Conservation (phyloP, 2,888 invertebrate genomes). For the Serrognathus titanus region DNA sequence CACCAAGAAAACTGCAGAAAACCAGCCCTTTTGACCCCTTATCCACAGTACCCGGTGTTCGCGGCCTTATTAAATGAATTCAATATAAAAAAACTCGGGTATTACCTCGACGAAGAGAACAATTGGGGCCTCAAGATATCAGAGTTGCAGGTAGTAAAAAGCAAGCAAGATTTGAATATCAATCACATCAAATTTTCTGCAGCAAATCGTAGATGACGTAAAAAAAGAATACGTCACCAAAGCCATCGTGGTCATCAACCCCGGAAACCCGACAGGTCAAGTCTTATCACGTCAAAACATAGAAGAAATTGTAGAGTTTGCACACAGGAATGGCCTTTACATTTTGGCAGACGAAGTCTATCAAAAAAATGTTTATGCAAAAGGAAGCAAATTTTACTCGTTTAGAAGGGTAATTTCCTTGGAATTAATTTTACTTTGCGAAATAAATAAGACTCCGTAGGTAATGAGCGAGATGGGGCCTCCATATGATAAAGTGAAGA, state of each 20-base stretch:
- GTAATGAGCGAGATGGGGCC: background rate
- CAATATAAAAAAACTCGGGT: conserved; percentile 61
- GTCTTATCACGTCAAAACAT: conserved; percentile 67
- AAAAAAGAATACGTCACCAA: conserved; percentile 55
- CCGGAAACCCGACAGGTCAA: conserved; percentile 72
- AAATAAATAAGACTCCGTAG: background rate
- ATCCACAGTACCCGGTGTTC: conserved; percentile 76
- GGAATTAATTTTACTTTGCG: background rate
- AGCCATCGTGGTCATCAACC: conserved; percentile 72
- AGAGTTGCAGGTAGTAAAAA: conserved; percentile 53
- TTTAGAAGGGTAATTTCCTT: conserved; percentile 55
- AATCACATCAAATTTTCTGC: no score
- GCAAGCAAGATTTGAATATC: background rate
- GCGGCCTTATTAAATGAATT: conserved; percentile 70
- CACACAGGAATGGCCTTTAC: conserved; percentile 63
- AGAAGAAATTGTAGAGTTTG: conserved; percentile 67
- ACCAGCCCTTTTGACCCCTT: conserved; percentile 69
- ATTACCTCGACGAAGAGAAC: conserved; percentile 66
- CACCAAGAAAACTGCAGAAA: conserved; percentile 38
- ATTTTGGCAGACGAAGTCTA: conserved; percentile 69
- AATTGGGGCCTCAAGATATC: conserved; percentile 62
- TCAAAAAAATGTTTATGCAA: conserved; percentile 70
- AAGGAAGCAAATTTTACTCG: conserved; percentile 63
- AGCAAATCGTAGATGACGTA: conserved; percentile 44
- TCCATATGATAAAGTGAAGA: background rate